phyloP scores from a whole-genome alignment of 2,113 vertebrate genomes.

The Pituophis catenifer region DNA sequence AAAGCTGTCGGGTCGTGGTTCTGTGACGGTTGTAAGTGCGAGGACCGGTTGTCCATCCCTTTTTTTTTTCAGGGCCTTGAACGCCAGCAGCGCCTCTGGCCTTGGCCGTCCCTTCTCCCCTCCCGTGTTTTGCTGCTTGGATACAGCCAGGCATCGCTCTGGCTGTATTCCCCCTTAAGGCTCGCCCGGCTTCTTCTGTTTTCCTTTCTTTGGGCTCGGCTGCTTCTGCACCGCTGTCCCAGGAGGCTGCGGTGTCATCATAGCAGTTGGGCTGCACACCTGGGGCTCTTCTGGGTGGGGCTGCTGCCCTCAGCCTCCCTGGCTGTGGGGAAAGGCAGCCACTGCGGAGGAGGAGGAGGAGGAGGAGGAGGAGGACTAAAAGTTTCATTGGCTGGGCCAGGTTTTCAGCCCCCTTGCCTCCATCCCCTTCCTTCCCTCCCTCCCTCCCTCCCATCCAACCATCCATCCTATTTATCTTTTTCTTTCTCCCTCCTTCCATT shows the following conservation, averaged over 20 bases:
- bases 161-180: no score
- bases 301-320: accelerated
- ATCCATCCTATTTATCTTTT: no score
- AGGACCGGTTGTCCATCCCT: background rate
- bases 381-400: background rate
- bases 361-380: background rate
- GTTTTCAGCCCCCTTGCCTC: background rate
- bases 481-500: background rate
- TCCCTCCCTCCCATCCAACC: accelerated
- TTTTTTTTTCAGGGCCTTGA: background rate
- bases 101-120: no score
- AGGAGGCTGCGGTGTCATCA: background rate
- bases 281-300: background rate
- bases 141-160: background rate
- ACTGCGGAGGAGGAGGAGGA: background rate
- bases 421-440: accelerated
- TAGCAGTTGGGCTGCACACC: background rate
- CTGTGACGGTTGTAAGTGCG: background rate
- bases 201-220: background rate
- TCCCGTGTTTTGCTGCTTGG: background rate
- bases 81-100: background rate
- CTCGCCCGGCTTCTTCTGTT: background rate
- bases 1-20: background rate
- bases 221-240: background rate
- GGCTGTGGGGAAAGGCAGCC: background rate